Base-by-base conservation (phyloP, 2,113 vertebrate species). In the Tapirus terrestris region DNA sequence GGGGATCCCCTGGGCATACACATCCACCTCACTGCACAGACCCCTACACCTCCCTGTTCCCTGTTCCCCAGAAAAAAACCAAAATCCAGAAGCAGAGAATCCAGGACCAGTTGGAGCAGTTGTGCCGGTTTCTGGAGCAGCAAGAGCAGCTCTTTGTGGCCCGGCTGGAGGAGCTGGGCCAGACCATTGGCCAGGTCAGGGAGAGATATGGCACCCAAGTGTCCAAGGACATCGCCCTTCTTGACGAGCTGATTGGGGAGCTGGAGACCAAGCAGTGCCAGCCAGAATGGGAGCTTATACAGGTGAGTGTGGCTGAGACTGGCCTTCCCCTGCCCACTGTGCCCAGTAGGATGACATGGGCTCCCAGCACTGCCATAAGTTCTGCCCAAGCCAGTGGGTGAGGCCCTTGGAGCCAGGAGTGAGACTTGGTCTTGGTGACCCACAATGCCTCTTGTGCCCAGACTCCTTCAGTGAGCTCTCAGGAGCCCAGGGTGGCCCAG, bases 111-210 rank as follows among this genome's bases (percentile, higher is more conserved):
- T 58, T 98, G 36, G 88, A 89, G 51, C 60, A 93, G 56, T 29
- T 98, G 45, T 95, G 63, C 51, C 89, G n/a, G 8, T 97, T 98
- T 45, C 89, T 98, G 91, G 80, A 97, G 72, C 81, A 98, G 29
- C 97, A 96, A 20, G 96, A 98, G 48, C 72, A 77, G 12, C 6
- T 94, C 27, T 98, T 98, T 43, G 36, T 97, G 91, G 58, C 89
- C 39, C 94, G 39, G 39, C 18, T 98, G 36, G 84, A 95, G 36
- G 95, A 97, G 14, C 63, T 98, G 89, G 93, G 53, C 39, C 83
- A 87, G 31, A 97, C 87, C 58, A 77, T 98, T 5, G 9, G 56
- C 79, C 91, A 77, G 51, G 90, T 82, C 65, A 51, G 10, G 90
- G 90, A 98, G 58, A 76, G 76, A 1, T 96, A 98, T 0, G 75